A percentile compares a stretch with the other conserved stretches of the same genome.
These are phyloP conservation scores for Halcyon leucocephala DNA, from an alignment of 2,797 vertebrate species.

Conservation along the genomic window DNA sequence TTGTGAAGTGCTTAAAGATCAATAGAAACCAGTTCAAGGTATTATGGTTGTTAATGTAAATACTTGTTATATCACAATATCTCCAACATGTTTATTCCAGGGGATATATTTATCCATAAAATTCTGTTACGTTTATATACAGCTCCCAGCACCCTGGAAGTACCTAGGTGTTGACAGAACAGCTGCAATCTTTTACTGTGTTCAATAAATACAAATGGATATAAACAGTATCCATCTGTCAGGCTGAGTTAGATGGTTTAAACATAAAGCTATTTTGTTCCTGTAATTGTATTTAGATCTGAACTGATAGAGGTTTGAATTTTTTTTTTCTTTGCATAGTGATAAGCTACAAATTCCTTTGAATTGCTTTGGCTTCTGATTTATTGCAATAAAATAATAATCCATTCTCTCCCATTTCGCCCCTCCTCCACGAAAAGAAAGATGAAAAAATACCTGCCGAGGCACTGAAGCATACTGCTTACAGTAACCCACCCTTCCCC, in stretches of 20 bases:
- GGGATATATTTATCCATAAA: slow-evolving; percentile 51
- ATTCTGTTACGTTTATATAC: slow-evolving; percentile 34
- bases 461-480: background rate
- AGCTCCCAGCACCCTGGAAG: slow-evolving; percentile 49
- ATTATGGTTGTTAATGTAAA: background rate
- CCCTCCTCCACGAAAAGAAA: background rate
- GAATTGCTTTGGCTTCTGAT: slow-evolving; percentile 69
- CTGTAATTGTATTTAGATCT: slow-evolving; percentile 76
- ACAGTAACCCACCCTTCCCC: slow-evolving; percentile 30
- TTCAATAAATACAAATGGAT: slow-evolving; percentile 69
- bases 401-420: slow-evolving; percentile 13
- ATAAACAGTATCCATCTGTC: slow-evolving; percentile 70
- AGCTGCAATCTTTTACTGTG: slow-evolving; percentile 61
- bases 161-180: slow-evolving; percentile 59
- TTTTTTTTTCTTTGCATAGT: slow-evolving; percentile 73
- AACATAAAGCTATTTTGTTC: slow-evolving; percentile 70
- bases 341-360: slow-evolving; percentile 66
- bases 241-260: slow-evolving; percentile 43
- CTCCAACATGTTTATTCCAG: background rate
- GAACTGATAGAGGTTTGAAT: slow-evolving; percentile 67
- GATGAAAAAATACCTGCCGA: slow-evolving; percentile 26
- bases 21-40: slow-evolving; percentile 1
- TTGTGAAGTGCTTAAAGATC: slow-evolving; percentile 19
- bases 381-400: slow-evolving; percentile 71
- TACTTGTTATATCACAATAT: background rate